Base-by-base conservation (phyloP, 2,113 vertebrate species). In the Numida meleagris region DNA sequence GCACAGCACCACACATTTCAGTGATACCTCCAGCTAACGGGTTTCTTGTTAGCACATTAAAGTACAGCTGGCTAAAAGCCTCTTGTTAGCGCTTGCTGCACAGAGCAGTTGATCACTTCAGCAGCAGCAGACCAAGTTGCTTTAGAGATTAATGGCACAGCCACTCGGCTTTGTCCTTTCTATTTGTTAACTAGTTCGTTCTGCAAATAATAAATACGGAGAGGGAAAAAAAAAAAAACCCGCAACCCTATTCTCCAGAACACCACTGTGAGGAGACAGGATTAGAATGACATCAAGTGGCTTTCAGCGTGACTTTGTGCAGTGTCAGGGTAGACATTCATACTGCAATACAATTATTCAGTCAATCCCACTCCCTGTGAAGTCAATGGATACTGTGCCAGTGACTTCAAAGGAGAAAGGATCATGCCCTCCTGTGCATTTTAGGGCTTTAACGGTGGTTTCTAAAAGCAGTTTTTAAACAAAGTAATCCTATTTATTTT, bases 401-500 rank as follows among this genome's bases (percentile, higher is more conserved):
- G 80, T 75, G 80, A 95, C 92, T 95, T 96, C 94, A 97, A 95
- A 97, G 86, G 86, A 81, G 90, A 88, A 86, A 93, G 85, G 95
- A 97, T 90, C 85, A 88, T 88, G 95, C 88, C 94, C 76, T 96
- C 95, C 95, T 93, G 86, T 88, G 90, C 90, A 45, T 90, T 94
- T 94, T 85, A 95, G 94, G 83, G 86, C 77, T 87, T 61, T 94
- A 92, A 90, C 70, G 55, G 90, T 76, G 83, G 81, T 89, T 94
- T 82, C 86, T 93, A 94, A 96, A 96, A 92, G 92, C 89, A 90
- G 91, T 84, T 96, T 96, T 96, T 92, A 90, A 92, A 84, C 78
- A 93, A 89, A 94, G 84, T 96, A 96, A 96, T 96, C 93, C 96
- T 48, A 92, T 96, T 96, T 93, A 84, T 86, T 90, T 94, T 84